Percentiles rank a stretch among this genome's conserved stretches.
Evolutionary conservation across 2,113 vertebrate species (phyloP).

Genomic region (Nibea coibor): DNA sequence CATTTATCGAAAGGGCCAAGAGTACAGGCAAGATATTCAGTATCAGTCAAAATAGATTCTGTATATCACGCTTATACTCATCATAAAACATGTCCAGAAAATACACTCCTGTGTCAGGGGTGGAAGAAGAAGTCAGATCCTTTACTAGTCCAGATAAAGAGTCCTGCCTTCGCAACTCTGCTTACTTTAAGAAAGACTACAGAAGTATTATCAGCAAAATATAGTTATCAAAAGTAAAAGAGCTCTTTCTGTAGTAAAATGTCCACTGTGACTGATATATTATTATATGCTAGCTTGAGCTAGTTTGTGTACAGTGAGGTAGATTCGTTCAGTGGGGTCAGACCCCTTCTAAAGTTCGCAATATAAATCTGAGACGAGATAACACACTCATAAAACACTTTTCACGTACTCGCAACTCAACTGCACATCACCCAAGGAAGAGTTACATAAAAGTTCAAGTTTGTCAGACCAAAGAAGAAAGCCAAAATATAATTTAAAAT

Average conservation of each 20-base stretch:
- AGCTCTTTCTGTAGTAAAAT: neutral
- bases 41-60: conserved; percentile 44
- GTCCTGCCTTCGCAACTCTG: no score
- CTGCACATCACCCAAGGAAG: no score
- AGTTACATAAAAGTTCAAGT: no score
- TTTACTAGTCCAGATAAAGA: neutral
- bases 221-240: no score
- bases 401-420: no score
- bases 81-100: conserved; percentile 15
- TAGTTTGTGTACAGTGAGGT: neutral
- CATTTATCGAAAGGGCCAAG: conserved; percentile 28
- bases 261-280: neutral
- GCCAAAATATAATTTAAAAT: no score
- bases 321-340: neutral
- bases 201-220: no score
- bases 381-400: no score
- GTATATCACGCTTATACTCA: neutral
- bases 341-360: neutral
- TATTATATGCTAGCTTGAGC: neutral
- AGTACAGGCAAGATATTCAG: conserved; percentile 43
- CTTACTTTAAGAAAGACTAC: no score
- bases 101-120: neutral
- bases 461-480: no score
- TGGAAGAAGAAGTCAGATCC: neutral
- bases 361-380: neutral